Percentiles rank a stretch among this genome's conserved stretches.
Evolutionary conservation across 2,797 vertebrate genomes (phyloP).

Genomic region (Psittacula derbiana): DNA sequence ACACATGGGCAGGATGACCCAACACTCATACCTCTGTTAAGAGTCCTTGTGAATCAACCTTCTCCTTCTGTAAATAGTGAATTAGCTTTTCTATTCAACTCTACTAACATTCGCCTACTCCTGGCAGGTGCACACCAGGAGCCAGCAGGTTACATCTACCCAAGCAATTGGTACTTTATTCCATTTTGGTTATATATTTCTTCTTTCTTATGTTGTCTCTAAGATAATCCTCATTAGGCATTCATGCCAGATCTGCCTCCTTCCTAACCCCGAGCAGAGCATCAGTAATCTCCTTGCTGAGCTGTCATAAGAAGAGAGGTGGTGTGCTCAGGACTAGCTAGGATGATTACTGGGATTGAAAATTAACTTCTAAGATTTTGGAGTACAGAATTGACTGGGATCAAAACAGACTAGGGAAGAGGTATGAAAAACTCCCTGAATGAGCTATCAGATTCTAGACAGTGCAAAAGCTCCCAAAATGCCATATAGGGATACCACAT

Average conservation of each 20-base stretch:
- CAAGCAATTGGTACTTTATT: background rate
- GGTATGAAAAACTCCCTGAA: background rate
- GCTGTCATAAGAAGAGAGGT: background rate
- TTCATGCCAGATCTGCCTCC: background rate
- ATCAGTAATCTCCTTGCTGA: background rate
- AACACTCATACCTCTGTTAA: background rate
- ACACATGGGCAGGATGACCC: fast-evolving
- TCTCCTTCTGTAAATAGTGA: background rate
- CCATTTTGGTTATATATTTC: background rate
- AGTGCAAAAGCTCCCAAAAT: background rate
- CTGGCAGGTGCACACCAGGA: background rate
- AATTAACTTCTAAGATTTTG: background rate
- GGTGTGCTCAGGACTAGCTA: background rate
- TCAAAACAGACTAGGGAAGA: background rate
- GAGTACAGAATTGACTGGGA: background rate
- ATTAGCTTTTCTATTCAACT: background rate
- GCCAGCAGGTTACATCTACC: too few species aligned
- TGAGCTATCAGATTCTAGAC: background rate
- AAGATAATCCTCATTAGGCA: background rate
- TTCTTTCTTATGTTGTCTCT: background rate
- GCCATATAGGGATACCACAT: background rate
- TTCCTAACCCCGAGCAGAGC: background rate
- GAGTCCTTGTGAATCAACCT: background rate
- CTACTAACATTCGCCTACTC: too few species aligned
- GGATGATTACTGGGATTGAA: background rate